phyloP scores from a whole-genome alignment of 2,888 invertebrate genomes.

The Stomorhina lunata region DNA sequence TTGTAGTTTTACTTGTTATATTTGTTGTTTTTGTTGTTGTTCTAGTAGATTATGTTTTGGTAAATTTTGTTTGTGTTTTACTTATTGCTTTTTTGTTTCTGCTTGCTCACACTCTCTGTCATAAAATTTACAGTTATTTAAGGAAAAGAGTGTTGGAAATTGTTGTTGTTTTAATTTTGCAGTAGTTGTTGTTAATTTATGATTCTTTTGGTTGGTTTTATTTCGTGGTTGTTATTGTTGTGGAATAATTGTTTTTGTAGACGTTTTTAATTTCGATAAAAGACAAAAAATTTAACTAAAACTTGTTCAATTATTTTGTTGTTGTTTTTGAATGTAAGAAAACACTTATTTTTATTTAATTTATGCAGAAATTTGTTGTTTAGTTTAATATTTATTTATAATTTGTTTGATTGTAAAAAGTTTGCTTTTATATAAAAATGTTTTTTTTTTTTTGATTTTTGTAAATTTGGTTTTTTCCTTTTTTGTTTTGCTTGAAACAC shows the following conservation, averaged over 20 bases:
- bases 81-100: neutral
- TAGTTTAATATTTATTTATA: neutral
- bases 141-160: too few species aligned
- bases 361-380: constrained; percentile 8
- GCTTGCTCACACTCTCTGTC: constrained; percentile 15
- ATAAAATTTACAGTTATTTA: constrained; percentile 54
- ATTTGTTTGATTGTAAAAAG: too few species aligned
- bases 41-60: neutral
- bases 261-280: constrained; percentile 19
- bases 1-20: constrained; percentile 33
- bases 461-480: too few species aligned
- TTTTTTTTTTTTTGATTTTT: too few species aligned
- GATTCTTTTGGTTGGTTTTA: constrained; percentile 7
- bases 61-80: neutral
- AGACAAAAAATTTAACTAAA: constrained; percentile 4
- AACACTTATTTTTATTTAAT: neutral
- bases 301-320: constrained; percentile 26
- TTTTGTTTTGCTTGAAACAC: too few species aligned
- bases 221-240: neutral
- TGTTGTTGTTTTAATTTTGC: neutral
- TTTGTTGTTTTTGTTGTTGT: constrained; percentile 21
- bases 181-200: neutral
- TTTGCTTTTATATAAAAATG: too few species aligned
- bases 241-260: constrained; percentile 32
- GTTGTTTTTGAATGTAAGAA: neutral